Evolutionary conservation across 2,888 invertebrate species (phyloP).

Genomic region (Therioaphis trifolii): DNA sequence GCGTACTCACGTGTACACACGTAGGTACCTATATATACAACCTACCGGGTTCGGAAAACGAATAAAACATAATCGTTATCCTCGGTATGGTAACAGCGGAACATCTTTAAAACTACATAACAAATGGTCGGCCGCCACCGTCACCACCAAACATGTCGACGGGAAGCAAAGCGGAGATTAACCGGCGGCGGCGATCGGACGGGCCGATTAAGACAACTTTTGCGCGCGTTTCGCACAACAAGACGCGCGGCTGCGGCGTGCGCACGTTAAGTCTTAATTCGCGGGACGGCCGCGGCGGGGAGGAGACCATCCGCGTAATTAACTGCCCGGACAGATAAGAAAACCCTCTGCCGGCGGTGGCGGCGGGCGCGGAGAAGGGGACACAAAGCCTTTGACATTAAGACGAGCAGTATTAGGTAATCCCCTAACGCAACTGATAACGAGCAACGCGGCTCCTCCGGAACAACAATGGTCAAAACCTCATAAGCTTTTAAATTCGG

Average conservation of each 20-base stretch:
- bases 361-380: not conserved
- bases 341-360: not conserved
- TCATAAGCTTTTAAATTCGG: conserved; percentile 55
- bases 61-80: too few relatives aligned
- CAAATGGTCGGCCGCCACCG: conserved; percentile 37
- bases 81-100: not conserved
- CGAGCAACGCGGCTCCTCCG: conserved; percentile 9
- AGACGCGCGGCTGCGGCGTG: conserved; percentile 28
- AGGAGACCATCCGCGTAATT: conserved; percentile 44
- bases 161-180: conserved; percentile 42
- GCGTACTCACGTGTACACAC: too few relatives aligned
- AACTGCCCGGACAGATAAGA: conserved; percentile 58
- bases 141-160: conserved; percentile 42
- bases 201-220: conserved; percentile 51
- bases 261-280: conserved; percentile 37
- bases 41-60: too few relatives aligned
- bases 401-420: conserved; percentile 46
- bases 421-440: conserved; percentile 50
- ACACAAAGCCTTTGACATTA: conserved; percentile 60
- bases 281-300: not conserved
- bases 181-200: conserved; percentile 55
- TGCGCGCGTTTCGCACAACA: conserved; percentile 22
- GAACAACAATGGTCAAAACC: conserved; percentile 50
- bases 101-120: conserved; percentile 51
- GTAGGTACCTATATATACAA: too few relatives aligned